Evolutionary conservation across 2,888 invertebrate species (phyloP).

Genomic region (Synergus itoensis): DNA sequence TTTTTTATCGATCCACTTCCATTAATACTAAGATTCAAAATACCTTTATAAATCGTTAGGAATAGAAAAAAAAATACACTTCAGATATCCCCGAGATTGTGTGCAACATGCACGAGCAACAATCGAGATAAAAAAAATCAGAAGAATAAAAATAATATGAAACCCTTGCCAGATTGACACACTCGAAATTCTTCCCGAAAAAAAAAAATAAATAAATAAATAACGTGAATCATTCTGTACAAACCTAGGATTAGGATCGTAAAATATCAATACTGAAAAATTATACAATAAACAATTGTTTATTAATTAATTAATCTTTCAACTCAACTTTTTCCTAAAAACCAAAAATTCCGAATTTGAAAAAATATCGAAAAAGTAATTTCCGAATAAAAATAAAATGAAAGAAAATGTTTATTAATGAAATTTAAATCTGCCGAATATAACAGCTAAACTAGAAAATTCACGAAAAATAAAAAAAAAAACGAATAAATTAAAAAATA

Average conservation of each 20-base stretch:
- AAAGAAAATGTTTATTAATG: too few relatives aligned
- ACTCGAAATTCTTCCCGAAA: not conserved
- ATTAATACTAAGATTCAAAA: not conserved
- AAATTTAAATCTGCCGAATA: too few relatives aligned
- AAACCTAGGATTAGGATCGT: not conserved
- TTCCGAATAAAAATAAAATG: too few relatives aligned
- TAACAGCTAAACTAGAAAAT: too few relatives aligned
- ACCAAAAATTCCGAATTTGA: too few relatives aligned
- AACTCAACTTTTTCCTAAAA: too few relatives aligned
- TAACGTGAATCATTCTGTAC: not conserved
- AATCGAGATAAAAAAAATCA: not conserved
- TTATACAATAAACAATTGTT: not conserved
- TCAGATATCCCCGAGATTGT: conserved; percentile 12
- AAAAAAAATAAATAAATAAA: not conserved
- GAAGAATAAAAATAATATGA: not conserved
- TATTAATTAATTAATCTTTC: too few relatives aligned
- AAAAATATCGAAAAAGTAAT: too few relatives aligned
- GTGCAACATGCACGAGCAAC: not conserved
- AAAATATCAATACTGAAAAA: not conserved
- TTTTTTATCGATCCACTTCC: not conserved
- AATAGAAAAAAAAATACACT: not conserved
- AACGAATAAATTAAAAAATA: too few relatives aligned
- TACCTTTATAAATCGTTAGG: not conserved
- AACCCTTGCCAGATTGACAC: not conserved
- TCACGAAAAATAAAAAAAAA: too few relatives aligned